A percentile compares a stretch with the other conserved stretches of the same genome.
These are phyloP conservation scores for Peromyscus maniculatus DNA, from an alignment of 2,113 vertebrate species.

Conservation along the genomic window DNA sequence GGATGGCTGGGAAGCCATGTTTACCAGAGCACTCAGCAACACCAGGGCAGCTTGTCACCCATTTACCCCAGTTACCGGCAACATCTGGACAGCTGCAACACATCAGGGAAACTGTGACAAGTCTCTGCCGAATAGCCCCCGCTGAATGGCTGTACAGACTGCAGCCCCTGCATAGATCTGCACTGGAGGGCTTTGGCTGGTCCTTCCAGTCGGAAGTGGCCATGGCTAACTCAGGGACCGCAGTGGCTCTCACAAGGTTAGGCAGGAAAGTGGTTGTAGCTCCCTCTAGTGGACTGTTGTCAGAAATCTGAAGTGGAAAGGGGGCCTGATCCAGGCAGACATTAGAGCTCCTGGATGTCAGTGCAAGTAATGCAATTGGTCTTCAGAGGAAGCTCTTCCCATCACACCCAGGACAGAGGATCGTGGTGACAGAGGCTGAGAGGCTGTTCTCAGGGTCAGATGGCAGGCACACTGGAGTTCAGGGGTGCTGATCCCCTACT, in stretches of 20 bases:
- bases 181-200: background rate
- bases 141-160: background rate
- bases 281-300: conserved; percentile 61
- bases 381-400: background rate
- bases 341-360: background rate
- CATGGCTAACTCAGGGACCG: background rate
- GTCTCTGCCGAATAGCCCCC: accelerated
- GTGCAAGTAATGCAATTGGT: background rate
- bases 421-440: background rate
- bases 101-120: too few relatives aligned
- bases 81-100: background rate
- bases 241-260: accelerated
- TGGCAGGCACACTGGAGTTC: background rate
- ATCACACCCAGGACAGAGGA: background rate
- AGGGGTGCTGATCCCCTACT: accelerated
- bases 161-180: background rate
- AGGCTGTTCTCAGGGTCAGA: background rate
- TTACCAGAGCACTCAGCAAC: background rate
- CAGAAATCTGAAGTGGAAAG: background rate
- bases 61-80: background rate
- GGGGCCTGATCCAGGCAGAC: background rate
- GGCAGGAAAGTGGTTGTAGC: background rate
- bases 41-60: too few relatives aligned
- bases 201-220: background rate
- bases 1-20: background rate